These are phyloP conservation scores for Smutsia gigantea DNA, from an alignment of 2,797 vertebrate genomes.

Conservation along the genomic window DNA sequence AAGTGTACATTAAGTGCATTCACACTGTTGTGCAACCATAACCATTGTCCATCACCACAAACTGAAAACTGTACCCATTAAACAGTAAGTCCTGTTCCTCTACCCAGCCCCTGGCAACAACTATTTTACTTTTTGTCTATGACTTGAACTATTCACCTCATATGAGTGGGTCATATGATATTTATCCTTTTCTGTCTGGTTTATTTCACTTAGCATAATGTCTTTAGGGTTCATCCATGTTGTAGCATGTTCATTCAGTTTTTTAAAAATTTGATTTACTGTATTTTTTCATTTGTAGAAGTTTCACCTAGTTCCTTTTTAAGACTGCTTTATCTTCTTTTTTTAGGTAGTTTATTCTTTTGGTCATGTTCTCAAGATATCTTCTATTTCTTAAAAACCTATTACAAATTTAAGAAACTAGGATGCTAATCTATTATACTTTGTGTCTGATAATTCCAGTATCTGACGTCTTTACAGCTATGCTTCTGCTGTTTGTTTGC, in stretches of 20 bases:
- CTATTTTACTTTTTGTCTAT: not conserved
- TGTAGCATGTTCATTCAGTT: not conserved
- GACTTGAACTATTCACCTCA: not conserved
- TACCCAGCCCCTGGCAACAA: not conserved
- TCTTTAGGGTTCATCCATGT: not conserved
- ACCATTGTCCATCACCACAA: not conserved
- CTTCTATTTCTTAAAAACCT: not conserved
- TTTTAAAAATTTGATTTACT: not conserved
- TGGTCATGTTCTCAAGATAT: not conserved
- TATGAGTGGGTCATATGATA: not conserved
- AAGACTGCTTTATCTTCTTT: not conserved
- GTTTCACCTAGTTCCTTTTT: not conserved
- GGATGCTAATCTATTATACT: not conserved
- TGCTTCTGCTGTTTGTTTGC: not conserved
- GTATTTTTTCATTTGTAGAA: not conserved
- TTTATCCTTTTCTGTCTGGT: not conserved
- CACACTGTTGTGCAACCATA: not conserved
- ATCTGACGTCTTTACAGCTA: not conserved
- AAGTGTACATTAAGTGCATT: conserved; percentile 1
- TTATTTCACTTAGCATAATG: conserved; percentile 16
- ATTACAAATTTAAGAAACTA: not conserved
- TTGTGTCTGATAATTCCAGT: not conserved
- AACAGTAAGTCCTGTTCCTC: not conserved
- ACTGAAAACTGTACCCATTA: not conserved
- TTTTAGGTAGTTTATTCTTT: not conserved